Percentiles rank a stretch among this genome's conserved stretches.
Evolutionary conservation across 1,140 invertebrate species (phyloP).

Genomic region (Ceratoteleas bidentatus): DNA sequence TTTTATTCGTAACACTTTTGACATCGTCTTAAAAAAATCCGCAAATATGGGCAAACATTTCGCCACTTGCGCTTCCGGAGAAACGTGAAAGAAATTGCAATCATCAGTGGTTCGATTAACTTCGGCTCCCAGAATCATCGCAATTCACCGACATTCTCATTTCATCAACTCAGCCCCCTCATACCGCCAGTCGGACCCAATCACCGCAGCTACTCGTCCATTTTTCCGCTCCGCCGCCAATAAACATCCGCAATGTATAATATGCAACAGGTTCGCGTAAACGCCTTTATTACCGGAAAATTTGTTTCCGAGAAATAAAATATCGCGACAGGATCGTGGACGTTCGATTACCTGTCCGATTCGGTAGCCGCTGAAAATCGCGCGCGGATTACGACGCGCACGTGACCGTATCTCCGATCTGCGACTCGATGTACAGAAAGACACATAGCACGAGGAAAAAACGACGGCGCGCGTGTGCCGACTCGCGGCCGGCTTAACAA

Average conservation of each 20-base stretch:
- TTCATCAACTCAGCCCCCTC: neutral
- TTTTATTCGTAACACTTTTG: no score
- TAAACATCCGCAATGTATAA: neutral
- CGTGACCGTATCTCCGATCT: constrained; percentile 6
- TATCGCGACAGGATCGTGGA: constrained; percentile 3
- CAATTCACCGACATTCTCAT: no score
- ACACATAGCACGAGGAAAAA: constrained; percentile 32
- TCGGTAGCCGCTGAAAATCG: neutral
- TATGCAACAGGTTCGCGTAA: constrained; percentile 23
- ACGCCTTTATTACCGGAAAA: constrained; percentile 12
- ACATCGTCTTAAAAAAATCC: no score
- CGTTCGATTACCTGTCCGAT: constrained; percentile 29
- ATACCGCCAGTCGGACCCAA: no score
- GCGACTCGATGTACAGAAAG: constrained; percentile 31
- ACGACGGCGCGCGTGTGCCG: constrained; percentile 9
- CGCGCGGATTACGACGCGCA: neutral
- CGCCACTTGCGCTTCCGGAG: no score
- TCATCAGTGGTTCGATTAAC: no score
- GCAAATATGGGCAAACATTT: no score
- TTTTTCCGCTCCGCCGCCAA: neutral
- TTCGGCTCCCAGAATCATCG: no score
- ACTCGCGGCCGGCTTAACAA: constrained; percentile 40
- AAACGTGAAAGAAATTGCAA: no score
- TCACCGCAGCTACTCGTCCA: neutral
- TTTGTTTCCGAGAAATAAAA: constrained; percentile 13